Percentiles rank a stretch among this genome's conserved stretches.
These are phyloP conservation scores for Lampropteryx suffumata DNA, from an alignment of 2,888 invertebrate species.

Conservation along the genomic window DNA sequence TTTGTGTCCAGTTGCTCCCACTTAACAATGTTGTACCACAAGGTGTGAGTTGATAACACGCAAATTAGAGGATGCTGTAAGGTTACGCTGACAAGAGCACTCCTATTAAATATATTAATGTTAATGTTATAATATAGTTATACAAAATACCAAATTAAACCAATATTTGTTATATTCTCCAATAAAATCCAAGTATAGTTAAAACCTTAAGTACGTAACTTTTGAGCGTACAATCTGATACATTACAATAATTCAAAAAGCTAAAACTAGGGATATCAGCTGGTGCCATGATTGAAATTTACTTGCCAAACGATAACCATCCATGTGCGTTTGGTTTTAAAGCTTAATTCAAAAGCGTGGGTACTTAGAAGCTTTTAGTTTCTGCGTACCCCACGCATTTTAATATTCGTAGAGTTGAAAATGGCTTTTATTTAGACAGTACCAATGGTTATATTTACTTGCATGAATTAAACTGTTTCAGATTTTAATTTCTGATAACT, in stretches of 20 bases:
- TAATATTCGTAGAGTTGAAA: constrained; percentile 23
- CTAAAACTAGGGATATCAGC: constrained; percentile 3
- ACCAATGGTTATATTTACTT: constrained; percentile 17
- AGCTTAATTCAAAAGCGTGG: not conserved
- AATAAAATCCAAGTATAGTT: no score
- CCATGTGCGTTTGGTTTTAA: not conserved
- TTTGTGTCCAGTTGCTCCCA: no score
- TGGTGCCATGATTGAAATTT: constrained; percentile 18
- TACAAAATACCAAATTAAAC: no score
- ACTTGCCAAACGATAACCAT: not conserved
- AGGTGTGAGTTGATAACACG: no score
- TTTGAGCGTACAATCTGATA: constrained; percentile 12
- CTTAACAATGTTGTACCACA: no score
- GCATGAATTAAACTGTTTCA: constrained; percentile 4
- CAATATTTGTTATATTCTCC: no score
- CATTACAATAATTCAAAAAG: constrained; percentile 16
- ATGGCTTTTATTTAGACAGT: constrained; percentile 15
- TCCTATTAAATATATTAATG: no score
- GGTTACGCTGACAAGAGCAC: no score
- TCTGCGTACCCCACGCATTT: constrained; percentile 8
- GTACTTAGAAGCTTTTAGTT: constrained; percentile 10
- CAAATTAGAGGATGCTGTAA: no score
- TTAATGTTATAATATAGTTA: no score
- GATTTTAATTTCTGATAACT: constrained; percentile 6
- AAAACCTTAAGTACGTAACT: not conserved